A percentile compares a stretch with the other conserved stretches of the same genome.
These are phyloP conservation scores for Pantelozetes paolii DNA, from an alignment of 2,888 invertebrate genomes.

Conservation along the genomic window DNA sequence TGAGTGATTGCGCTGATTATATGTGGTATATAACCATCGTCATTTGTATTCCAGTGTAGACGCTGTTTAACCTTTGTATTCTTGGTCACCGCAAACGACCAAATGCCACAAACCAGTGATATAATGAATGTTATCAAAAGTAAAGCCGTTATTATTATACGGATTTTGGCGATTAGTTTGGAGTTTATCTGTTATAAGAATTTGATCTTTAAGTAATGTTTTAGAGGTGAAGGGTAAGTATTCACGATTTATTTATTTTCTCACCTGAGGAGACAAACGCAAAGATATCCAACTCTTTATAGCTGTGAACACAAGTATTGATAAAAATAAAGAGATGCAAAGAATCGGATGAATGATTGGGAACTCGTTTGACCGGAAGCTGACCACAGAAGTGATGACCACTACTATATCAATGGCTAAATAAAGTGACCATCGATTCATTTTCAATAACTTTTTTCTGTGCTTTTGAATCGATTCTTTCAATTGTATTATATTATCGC, in stretches of 20 bases:
- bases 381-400: background rate
- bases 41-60: background rate
- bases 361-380: slow-evolving; percentile 23
- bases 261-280: background rate
- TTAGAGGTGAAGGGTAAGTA: background rate
- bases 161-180: slow-evolving; percentile 14
- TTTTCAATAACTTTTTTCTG: background rate
- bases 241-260: background rate
- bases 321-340: background rate
- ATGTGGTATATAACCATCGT: background rate
- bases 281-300: slow-evolving; percentile 11
- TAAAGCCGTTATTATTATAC: background rate
- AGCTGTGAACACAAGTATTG: background rate
- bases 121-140: background rate
- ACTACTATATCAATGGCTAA: slow-evolving; percentile 10
- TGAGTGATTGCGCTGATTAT: background rate
- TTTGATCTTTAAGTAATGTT: background rate
- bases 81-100: slow-evolving; percentile 14
- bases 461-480: slow-evolving; percentile 1
- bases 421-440: background rate
- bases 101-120: background rate
- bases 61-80: background rate
- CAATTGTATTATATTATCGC: slow-evolving; percentile 19
- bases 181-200: slow-evolving; percentile 5
- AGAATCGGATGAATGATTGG: slow-evolving; percentile 5